A percentile compares a stretch with the other conserved stretches of the same genome.
Evolutionary conservation across 2,113 vertebrate species (phyloP).

Genomic region (Elaphurus davidianus): DNA sequence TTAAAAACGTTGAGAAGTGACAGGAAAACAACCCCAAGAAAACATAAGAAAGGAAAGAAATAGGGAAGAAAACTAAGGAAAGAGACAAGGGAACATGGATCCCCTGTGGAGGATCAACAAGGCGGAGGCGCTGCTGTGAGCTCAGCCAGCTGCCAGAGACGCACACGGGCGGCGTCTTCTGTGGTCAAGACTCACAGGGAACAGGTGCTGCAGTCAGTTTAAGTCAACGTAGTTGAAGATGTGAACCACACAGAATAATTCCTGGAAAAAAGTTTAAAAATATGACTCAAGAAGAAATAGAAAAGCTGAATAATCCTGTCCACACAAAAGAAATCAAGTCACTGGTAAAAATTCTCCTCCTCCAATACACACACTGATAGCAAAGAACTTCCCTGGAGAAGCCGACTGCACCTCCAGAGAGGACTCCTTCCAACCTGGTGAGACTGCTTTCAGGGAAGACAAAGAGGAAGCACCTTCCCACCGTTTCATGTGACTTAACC

Average conservation of each 20-base stretch:
- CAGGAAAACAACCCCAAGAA: background rate
- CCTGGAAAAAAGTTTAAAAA: background rate
- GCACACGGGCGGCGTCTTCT: fast-evolving
- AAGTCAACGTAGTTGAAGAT: background rate
- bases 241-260: background rate
- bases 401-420: background rate
- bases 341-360: background rate
- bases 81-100: background rate
- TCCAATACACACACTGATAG: background rate
- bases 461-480: background rate
- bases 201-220: background rate
- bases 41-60: background rate
- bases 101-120: background rate
- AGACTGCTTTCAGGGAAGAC: background rate
- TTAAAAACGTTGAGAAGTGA: background rate
- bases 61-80: background rate
- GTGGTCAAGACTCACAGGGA: background rate
- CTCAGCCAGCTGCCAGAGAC: background rate
- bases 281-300: background rate
- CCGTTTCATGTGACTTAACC: background rate
- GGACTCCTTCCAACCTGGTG: background rate
- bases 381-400: background rate
- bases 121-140: background rate
- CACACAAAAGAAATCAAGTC: background rate
- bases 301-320: background rate